A percentile compares a stretch with the other conserved stretches of the same genome.
These are phyloP conservation scores for Lithophane leautieri DNA, from an alignment of 2,888 invertebrate genomes.

Conservation along the genomic window DNA sequence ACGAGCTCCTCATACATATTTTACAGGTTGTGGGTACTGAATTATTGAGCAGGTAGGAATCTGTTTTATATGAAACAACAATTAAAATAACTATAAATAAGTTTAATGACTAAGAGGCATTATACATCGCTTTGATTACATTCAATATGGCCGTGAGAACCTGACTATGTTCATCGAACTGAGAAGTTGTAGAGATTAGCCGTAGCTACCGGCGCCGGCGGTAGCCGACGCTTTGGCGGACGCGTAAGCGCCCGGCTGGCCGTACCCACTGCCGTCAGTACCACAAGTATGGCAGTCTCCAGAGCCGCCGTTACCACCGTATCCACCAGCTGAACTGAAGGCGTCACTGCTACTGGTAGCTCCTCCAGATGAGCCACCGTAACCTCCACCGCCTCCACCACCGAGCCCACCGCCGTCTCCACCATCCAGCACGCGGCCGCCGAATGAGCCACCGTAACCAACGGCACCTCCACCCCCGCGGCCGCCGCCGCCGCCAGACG, in stretches of 20 bases:
- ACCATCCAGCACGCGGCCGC: slow-evolving; percentile 6
- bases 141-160: slow-evolving; percentile 63
- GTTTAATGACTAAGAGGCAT: slow-evolving; percentile 66
- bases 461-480: slow-evolving; percentile 1
- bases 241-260: slow-evolving; percentile 72
- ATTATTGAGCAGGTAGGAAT: background rate
- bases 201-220: slow-evolving; percentile 78
- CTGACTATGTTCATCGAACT: slow-evolving; percentile 60
- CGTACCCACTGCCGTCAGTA: slow-evolving; percentile 55
- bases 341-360: slow-evolving; percentile 10
- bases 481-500: slow-evolving; percentile 16
- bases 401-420: slow-evolving; percentile 8
- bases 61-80: slow-evolving; percentile 42
- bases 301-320: slow-evolving; percentile 19
- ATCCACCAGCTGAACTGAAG: slow-evolving; percentile 32
- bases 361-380: slow-evolving; percentile 30
- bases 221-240: slow-evolving; percentile 80
- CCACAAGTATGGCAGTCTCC: slow-evolving; percentile 18
- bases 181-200: slow-evolving; percentile 61
- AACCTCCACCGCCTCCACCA: slow-evolving; percentile 46
- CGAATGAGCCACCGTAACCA: slow-evolving; percentile 1
- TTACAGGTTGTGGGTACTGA: background rate
- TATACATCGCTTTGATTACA: slow-evolving; percentile 56
- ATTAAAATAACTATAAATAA: slow-evolving; percentile 57
- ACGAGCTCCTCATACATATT: no score